Base-by-base conservation (phyloP, 2,113 vertebrate genomes). In the Numida meleagris region DNA sequence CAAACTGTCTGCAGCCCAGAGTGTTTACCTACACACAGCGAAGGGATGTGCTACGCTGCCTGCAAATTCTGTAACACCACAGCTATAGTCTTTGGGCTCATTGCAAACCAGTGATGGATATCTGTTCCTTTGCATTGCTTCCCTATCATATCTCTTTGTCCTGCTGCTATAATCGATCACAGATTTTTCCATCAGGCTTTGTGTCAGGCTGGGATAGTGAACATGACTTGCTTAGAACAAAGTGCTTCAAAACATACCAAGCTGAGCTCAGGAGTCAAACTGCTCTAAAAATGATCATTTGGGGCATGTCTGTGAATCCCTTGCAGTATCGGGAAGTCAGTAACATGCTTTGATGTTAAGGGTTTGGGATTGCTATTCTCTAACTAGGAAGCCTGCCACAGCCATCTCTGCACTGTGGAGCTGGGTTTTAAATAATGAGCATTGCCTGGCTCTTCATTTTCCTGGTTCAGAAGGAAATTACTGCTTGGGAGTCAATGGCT, bases 171-270 rank as follows among this genome's bases (percentile, higher is more conserved):
- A 96, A 97, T 98, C 97, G 94, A 97, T 97, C 95, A 97, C 59
- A 86, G 91, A 91, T 93, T 96, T 97, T 97, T 97, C 96, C 93
- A 97, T 98, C 97, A 97, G 96, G 88, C 95, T 97, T 97, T 96
- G 72, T 96, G 96, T 98, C 96, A 97, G 96, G 90, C 97, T 95
- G 97, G 96, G 96, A 96, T 80, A 96, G 95, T 94, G 79, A 95
- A 95, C 68, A 98, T 95, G 95, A 97, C 95, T 97, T 90, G 84
- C 96, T 97, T 94, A 94, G 97, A 96, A 97, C 97, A 97, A 95
- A 98, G 96, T 95, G 94, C 95, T 96, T 92, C 95, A 89, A 97
- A 96, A 98, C 83, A 82, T 96, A 97, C 97, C 92, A 48, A 97
- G 86, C 95, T 96, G 96, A 95, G 93, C 97, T 96, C 97, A 95